These are phyloP conservation scores for Vespertilio murinus DNA, from an alignment of 2,797 vertebrate species.

Conservation along the genomic window DNA sequence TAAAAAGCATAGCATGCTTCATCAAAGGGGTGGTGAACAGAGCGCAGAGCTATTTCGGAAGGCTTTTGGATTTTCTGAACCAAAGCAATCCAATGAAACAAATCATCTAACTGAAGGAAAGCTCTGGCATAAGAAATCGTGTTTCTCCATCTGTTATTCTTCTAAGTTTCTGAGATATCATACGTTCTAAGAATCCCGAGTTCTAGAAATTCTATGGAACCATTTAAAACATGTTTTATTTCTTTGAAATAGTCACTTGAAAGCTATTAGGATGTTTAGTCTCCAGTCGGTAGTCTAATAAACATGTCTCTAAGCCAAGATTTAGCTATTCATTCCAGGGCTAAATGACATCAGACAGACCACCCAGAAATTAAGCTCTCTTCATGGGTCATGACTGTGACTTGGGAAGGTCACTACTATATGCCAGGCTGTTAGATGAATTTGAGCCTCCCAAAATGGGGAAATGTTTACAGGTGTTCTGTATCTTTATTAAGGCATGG, in stretches of 20 bases:
- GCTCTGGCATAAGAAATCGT: background rate
- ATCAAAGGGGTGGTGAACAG: background rate
- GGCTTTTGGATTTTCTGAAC: background rate
- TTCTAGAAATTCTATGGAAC: background rate
- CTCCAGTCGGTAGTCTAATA: background rate
- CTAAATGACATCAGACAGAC: accelerated
- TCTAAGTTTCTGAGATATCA: background rate
- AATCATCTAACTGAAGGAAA: background rate
- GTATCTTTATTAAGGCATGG: background rate
- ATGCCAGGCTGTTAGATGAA: background rate
- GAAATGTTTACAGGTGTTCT: background rate
- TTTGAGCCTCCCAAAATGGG: no score
- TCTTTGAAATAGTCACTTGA: background rate
- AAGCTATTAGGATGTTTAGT: background rate
- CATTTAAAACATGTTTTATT: background rate
- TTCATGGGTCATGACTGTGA: background rate
- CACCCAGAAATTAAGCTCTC: background rate
- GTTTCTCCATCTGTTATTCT: background rate
- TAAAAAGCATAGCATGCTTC: background rate
- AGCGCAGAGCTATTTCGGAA: background rate
- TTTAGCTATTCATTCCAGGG: background rate
- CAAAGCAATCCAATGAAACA: background rate
- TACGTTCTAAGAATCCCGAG: background rate
- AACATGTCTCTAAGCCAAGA: background rate
- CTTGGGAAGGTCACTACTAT: background rate